Conservation (phyloP, 2,888 invertebrate genomes). For the Eilema sororculum region DNA sequence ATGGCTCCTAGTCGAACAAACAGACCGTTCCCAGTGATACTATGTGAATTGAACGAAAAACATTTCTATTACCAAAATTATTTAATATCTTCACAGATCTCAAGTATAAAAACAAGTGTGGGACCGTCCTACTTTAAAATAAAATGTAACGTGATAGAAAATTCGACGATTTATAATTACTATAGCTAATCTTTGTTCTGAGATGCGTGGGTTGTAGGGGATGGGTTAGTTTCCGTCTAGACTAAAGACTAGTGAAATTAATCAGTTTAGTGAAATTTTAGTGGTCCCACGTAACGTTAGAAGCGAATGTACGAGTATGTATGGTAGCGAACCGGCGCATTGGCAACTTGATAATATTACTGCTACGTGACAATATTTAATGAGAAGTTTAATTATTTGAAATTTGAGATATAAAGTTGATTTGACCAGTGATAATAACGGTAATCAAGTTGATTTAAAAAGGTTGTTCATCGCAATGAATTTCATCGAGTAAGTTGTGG, state of each 20-base stretch:
- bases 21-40: conserved; percentile 72
- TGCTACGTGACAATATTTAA: conserved; percentile 6
- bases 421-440: no score
- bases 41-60: conserved; percentile 72
- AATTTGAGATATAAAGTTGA: background rate
- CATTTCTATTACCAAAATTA: conserved; percentile 68
- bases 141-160: conserved; percentile 78
- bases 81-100: conserved; percentile 77
- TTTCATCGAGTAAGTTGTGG: no score
- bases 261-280: conserved; percentile 76
- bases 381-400: background rate
- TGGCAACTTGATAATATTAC: conserved; percentile 66
- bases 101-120: conserved; percentile 77
- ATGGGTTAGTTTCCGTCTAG: conserved; percentile 75
- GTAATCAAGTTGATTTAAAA: background rate
- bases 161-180: conserved; percentile 70
- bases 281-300: conserved; percentile 75
- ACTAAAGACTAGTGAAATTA: conserved; percentile 79
- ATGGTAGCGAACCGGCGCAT: conserved; percentile 68
- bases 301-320: conserved; percentile 63
- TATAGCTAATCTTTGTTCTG: conserved; percentile 58
- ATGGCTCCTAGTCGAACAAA: conserved; percentile 42
- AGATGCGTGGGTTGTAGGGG: conserved; percentile 60
- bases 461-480: background rate
- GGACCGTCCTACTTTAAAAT: conserved; percentile 82